phyloP scores from a whole-genome alignment of 1,140 invertebrate genomes.

The Sinonovacula constricta region DNA sequence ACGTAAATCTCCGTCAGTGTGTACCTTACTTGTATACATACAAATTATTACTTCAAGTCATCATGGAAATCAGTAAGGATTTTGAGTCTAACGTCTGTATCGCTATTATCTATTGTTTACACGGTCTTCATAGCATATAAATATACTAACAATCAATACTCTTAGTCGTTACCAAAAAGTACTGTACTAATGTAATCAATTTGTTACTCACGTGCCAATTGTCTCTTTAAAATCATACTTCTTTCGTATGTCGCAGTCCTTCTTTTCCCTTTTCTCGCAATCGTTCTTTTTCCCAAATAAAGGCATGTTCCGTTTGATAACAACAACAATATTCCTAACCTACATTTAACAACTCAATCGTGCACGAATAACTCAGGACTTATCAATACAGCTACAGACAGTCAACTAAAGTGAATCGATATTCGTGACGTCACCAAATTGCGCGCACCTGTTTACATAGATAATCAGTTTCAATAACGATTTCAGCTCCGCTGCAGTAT shows the following conservation, averaged over 20 bases:
- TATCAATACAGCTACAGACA: constrained; percentile 6
- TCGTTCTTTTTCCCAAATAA: constrained; percentile 55
- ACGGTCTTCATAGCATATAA: too few relatives aligned
- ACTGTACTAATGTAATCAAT: too few relatives aligned
- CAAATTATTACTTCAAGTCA: too few relatives aligned
- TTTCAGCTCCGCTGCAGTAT: background rate
- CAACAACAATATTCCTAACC: background rate
- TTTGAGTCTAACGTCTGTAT: too few relatives aligned
- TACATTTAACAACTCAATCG: background rate
- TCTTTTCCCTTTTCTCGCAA: constrained; percentile 50
- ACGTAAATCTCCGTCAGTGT: too few relatives aligned
- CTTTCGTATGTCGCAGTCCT: constrained; percentile 51
- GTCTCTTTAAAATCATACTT: constrained; percentile 57
- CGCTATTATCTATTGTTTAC: too few relatives aligned
- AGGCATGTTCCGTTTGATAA: constrained; percentile 50
- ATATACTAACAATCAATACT: too few relatives aligned
- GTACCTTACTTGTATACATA: too few relatives aligned
- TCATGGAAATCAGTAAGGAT: too few relatives aligned
- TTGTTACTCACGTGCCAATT: constrained; percentile 55
- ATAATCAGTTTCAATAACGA: background rate
- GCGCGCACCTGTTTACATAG: constrained; percentile 52
- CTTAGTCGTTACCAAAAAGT: too few relatives aligned
- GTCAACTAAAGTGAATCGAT: constrained; percentile 37
- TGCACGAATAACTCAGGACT: background rate
- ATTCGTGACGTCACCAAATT: constrained; percentile 47